Evolutionary conservation across 1,140 invertebrate genomes (phyloP), one percentile per base, ranked within the genome.

Genomic region (Scaptomyza hsui): DNA sequence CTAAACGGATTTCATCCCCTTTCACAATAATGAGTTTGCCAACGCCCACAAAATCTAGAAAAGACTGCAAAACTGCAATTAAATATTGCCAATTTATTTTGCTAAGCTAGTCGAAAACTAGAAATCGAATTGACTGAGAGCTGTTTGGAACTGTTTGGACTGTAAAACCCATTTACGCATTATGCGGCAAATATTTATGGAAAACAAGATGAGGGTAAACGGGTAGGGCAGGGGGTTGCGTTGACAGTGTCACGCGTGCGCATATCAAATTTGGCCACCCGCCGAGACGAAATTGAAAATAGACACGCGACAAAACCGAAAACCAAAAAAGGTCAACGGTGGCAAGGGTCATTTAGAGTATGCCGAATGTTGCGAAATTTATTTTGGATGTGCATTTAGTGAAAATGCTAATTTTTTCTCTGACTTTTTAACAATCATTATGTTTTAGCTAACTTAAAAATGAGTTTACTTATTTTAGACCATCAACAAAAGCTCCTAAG

Each of bases 21-120:
- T 13, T 4, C 19, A 4, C 26, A 7, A 7, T 29, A 55, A 29
- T 29, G 26, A 35, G 42, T 21, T 44, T 18, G 44, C 12, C 10
- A 48, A 49, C 16, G 62, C 62, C 52, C 62, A 57, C 62, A 47
- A 37, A 35, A 26, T n/a, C 7, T 29, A 26, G 29, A 12, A 49
- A 24, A 18, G 32, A 44, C 29, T n/a, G 15, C 7, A 53, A 29
- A 48, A 48, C 32, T 39, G 47, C 53, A 60, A 64, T 60, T 70
- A 29, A 74, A 59, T 78, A 60, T 74, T 56, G 48, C 49, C 70
- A 55, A 78, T 78, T 78, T 78, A 73, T 78, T 67, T 29, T 78
- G 68, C n/a, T 60, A 69, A 78, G 55, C 52, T 24, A 65, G 42
- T 65, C 26, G 12, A 26, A 56, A 57, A 24, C 26, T 29, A 21